Percentiles rank a stretch among this genome's conserved stretches.
Evolutionary conservation across 1,140 invertebrate species (phyloP).

Genomic region (Pentalonia nigronervosa): DNA sequence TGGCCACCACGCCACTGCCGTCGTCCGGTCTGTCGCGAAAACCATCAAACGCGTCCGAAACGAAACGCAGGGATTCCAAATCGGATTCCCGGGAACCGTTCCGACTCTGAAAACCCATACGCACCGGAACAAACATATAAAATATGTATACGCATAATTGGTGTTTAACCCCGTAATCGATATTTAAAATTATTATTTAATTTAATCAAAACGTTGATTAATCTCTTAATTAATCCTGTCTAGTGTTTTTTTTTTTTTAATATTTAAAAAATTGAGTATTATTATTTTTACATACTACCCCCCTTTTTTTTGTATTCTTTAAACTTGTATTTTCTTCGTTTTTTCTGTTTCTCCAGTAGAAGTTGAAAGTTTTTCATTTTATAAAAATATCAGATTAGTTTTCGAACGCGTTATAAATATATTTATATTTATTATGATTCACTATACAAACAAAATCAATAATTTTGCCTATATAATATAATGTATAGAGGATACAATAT

Average conservation of each 20-base stretch:
- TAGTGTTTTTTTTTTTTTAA: slow-evolving; percentile 12
- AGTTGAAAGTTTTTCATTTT: neutral
- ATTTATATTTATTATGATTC: neutral
- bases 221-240: slow-evolving; percentile 54
- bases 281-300: slow-evolving; percentile 2
- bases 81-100: slow-evolving; percentile 40
- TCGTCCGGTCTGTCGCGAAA: neutral
- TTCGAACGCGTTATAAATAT: neutral
- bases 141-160: slow-evolving; percentile 26
- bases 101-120: neutral
- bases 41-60: slow-evolving; percentile 33
- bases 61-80: slow-evolving; percentile 38
- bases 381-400: neutral
- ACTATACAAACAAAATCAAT: neutral
- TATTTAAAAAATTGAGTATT: slow-evolving; percentile 36
- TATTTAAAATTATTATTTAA: slow-evolving; percentile 30
- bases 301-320: neutral
- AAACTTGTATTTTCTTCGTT: neutral
- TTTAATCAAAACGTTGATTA: slow-evolving; percentile 52
- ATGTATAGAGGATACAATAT: neutral
- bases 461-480: neutral
- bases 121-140: neutral
- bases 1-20: neutral
- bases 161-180: slow-evolving; percentile 44
- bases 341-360: neutral